A percentile compares a stretch with the other conserved stretches of the same genome.
Evolutionary conservation across 2,113 vertebrate species (phyloP).

Genomic region (Ariopsis seemanni): DNA sequence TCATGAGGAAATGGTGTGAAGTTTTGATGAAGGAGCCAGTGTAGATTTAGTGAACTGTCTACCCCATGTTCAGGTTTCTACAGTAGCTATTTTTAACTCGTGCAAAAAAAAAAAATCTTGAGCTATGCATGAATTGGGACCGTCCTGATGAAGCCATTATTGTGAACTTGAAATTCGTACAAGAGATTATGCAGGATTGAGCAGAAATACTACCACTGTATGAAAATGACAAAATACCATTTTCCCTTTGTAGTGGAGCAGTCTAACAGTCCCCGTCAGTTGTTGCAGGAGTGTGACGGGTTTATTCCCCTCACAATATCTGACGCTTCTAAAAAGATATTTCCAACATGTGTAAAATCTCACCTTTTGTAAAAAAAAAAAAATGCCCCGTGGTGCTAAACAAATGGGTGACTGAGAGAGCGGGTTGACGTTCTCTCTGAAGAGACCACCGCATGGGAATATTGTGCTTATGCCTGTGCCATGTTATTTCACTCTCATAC

Average conservation of each 20-base stretch:
- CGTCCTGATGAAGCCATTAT: neutral
- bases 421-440: conserved; percentile 17
- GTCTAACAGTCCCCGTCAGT: neutral
- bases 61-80: neutral
- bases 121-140: neutral
- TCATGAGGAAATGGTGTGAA: neutral
- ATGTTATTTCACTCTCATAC: conserved; percentile 39
- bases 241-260: neutral
- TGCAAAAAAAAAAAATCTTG: neutral
- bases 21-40: neutral
- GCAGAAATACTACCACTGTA: neutral
- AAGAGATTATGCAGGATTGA: neutral
- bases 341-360: neutral
- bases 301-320: neutral
- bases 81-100: neutral
- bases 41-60: neutral
- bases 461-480: conserved; percentile 24
- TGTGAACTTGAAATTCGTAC: too few relatives aligned
- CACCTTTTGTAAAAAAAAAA: too few relatives aligned
- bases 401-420: neutral
- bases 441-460: conserved; percentile 2
- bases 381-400: neutral
- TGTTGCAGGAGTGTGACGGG: neutral
- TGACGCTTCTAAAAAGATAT: neutral
- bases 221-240: neutral